Base-by-base conservation (phyloP, 2,113 vertebrate species). In the Megalops atlanticus region DNA sequence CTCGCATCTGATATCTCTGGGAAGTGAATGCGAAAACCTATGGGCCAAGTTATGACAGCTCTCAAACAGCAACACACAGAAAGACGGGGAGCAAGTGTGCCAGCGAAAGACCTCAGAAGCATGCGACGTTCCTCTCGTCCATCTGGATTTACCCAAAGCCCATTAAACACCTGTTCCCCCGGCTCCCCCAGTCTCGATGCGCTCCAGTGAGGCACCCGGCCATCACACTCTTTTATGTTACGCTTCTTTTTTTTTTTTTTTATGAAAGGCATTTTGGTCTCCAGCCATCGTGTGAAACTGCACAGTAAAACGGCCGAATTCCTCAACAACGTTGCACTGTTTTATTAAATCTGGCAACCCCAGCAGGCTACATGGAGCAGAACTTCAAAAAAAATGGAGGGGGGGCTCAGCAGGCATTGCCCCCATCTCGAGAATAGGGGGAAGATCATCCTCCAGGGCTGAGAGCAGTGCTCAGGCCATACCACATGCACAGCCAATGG, bases 251-350 rank as follows among this genome's bases (percentile, higher is more conserved):
- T 15, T 54, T 31, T 15, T 54, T 68, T 81, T 81, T 81, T 82
- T 87, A 90, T 77, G 82, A 88, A 84, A 88, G 87, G 71, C 88
- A 90, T 91, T 87, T 87, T 77, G 85, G 84, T 87, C 84, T 83
- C 85, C 75, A 84, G 77, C 83, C 81, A 76, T 79, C 83, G 78
- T 85, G 8, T 80, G 74, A 87, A 81, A 84, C 84, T 79, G 6
- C n/a, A 38, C 52, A 75, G 74, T 85, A 80, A 88, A 87, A 79
- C 33, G 82, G 58, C 12, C 68, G 83, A 77, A 77, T 87, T 89
- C 84, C 79, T 89, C 89, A 87, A 86, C 84, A 83, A 83, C 75
- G 76, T 76, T 89, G 74, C 79, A 88, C 82, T 90, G 70, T 89
- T 85, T 90, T 91, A 85, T 85, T 82, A 76, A 83, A 88, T 84